Evolutionary conservation across 2,888 invertebrate species (phyloP).

Genomic region (Baccha elongata): DNA sequence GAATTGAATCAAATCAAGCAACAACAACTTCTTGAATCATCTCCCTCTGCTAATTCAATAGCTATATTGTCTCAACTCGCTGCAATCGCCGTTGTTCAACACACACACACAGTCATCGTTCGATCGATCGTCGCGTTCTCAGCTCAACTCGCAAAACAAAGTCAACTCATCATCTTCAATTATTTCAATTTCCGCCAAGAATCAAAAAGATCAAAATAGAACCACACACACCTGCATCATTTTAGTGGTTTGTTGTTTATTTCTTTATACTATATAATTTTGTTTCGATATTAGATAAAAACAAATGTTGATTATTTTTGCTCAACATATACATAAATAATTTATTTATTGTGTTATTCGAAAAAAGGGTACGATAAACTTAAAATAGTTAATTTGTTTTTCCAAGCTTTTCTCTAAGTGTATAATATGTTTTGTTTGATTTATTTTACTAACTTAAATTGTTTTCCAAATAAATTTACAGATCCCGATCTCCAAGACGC

Average conservation of each 20-base stretch:
- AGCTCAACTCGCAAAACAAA: slow-evolving; percentile 54
- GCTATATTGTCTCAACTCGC: slow-evolving; percentile 68
- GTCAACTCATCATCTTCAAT: slow-evolving; percentile 67
- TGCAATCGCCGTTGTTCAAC: slow-evolving; percentile 65
- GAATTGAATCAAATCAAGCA: slow-evolving; percentile 30
- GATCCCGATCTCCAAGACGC: slow-evolving; percentile 82
- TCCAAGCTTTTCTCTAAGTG: slow-evolving; percentile 27
- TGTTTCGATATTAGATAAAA: slow-evolving; percentile 68
- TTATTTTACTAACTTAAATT: slow-evolving; percentile 6
- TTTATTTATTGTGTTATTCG: background rate
- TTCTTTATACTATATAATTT: slow-evolving; percentile 71
- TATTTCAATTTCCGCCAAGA: slow-evolving; percentile 62
- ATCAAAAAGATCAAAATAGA: slow-evolving; percentile 46
- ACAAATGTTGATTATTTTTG: slow-evolving; percentile 42
- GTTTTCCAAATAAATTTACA: slow-evolving; percentile 76
- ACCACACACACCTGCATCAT: slow-evolving; percentile 74
- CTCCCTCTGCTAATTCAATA: slow-evolving; percentile 63
- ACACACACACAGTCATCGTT: slow-evolving; percentile 62
- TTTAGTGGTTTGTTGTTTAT: slow-evolving; percentile 74
- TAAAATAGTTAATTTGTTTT: slow-evolving; percentile 64
- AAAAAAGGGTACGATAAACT: slow-evolving; percentile 36
- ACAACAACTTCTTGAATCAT: slow-evolving; percentile 20
- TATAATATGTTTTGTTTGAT: slow-evolving; percentile 17
- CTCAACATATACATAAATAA: slow-evolving; percentile 28
- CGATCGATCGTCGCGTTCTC: slow-evolving; percentile 59